Evolutionary conservation across 2,113 vertebrate genomes (phyloP), one percentile per base, ranked within the genome.

Genomic region (Manacus vitellinus): DNA sequence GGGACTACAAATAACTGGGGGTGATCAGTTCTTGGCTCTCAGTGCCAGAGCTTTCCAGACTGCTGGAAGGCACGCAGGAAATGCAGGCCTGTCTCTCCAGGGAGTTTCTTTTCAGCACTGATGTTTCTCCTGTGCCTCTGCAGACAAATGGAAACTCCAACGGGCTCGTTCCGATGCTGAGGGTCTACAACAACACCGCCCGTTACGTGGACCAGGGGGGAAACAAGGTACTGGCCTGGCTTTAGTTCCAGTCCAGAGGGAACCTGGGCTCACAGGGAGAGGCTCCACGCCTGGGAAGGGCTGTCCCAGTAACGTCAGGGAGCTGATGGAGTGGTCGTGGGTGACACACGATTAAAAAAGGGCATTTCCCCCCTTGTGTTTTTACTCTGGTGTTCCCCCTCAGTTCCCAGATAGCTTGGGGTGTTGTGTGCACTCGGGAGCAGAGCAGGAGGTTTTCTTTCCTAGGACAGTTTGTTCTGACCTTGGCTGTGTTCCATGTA

Each of bases 121-220:
- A 6, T 70, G 75, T 4, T 33, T 72, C 47, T 90, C 10, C 85
- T 76, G 23, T 80, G 15, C 44, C 30, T 65, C 68, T 85, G 76
- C 96, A 99, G 99, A 99, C 99, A 9, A 99, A 99, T 23, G 99
- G 99, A 4, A 98, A 97, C 58, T 99, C 99, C 72, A 99, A 99
- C 9, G 99, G 99, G 49, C 97, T 99, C 14, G 99, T 99, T 41
- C 99, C 99, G 0, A 99, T 99, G 99, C 98, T 99, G 65, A 98
- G 99, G 59, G 99, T 99, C 14, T 99, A 99, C 97, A 99, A 99
- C 95, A 99, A 99, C 97, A 99, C 99, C 1, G 99, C 99, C 21
- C 99, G 99, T 8, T 99, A 99, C 21, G 99, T 99, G 92, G 99
- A 99, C 85, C 99, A 99, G 72, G 99, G 99, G 7, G 99, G 99